Evolutionary conservation across 2,797 vertebrate genomes (phyloP).

Genomic region (Enteromius mattozi): DNA sequence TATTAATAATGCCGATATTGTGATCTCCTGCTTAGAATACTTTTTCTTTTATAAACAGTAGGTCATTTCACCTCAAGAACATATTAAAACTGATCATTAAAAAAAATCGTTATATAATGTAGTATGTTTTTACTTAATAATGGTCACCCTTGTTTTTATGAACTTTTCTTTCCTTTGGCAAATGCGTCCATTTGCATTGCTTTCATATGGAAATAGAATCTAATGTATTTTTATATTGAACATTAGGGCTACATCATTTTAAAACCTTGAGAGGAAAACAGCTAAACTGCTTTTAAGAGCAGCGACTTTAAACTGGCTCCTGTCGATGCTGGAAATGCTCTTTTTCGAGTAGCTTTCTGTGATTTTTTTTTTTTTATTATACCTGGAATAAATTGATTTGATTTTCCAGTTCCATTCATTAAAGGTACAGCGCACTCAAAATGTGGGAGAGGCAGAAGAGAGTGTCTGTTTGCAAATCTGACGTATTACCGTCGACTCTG

Average conservation of each 20-base stretch:
- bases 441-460: conserved; percentile 10
- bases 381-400: conserved; percentile 47
- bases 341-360: conserved; percentile 15
- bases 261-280: conserved; percentile 75
- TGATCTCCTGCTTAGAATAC: not conserved
- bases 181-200: conserved; percentile 68
- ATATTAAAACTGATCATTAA: conserved; percentile 41
- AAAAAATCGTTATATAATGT: conserved; percentile 25
- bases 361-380: conserved; percentile 13
- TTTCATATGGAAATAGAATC: conserved; percentile 80
- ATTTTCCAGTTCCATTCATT: conserved; percentile 53
- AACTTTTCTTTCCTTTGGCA: not conserved
- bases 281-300: conserved; percentile 71
- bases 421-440: conserved; percentile 34
- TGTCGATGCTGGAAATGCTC: conserved; percentile 37
- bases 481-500: conserved; percentile 46
- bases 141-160: conserved; percentile 72
- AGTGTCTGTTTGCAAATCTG: conserved; percentile 51
- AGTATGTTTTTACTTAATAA: conserved; percentile 72
- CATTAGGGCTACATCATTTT: conserved; percentile 70
- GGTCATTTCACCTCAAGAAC: not conserved
- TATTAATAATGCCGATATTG: conserved; percentile 14
- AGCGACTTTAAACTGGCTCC: conserved; percentile 40
- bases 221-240: conserved; percentile 72
- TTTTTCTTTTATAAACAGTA: not conserved